Evolutionary conservation across 35 echinoderm and acorn worm species (phyloP).

Genomic region (Nesometra sesokonis): DNA sequence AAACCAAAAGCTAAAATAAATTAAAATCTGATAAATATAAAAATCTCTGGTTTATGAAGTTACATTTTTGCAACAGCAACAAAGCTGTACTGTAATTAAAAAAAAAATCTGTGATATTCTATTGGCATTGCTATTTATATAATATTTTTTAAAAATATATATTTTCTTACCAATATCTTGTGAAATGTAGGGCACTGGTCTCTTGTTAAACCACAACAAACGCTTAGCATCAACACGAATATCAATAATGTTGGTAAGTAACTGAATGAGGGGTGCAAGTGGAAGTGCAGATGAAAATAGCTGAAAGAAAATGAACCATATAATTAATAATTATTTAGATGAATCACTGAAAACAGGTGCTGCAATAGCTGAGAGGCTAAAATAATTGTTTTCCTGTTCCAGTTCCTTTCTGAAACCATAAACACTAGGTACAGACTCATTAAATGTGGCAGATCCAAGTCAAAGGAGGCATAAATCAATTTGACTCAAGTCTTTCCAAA

Average conservation of each 20-base stretch:
- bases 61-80: neutral
- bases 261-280: conserved; percentile 75
- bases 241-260: conserved; percentile 62
- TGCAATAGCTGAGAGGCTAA: too few relatives aligned
- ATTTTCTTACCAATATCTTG: conserved; percentile 75
- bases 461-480: too few relatives aligned
- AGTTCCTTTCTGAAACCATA: too few relatives aligned
- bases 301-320: conserved; percentile 36
- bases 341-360: neutral
- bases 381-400: too few relatives aligned
- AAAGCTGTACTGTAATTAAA: neutral
- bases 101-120: neutral
- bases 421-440: too few relatives aligned
- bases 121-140: too few relatives aligned
- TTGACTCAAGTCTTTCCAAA: too few relatives aligned
- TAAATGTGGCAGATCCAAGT: too few relatives aligned
- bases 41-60: too few relatives aligned
- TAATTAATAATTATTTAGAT: neutral
- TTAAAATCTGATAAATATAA: too few relatives aligned
- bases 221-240: conserved; percentile 77
- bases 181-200: conserved; percentile 74
- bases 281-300: conserved; percentile 86
- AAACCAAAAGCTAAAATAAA: too few relatives aligned
- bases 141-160: too few relatives aligned
- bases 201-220: conserved; percentile 84